phyloP scores from a whole-genome alignment of 2,888 invertebrate genomes.

The Melipona beecheii region DNA sequence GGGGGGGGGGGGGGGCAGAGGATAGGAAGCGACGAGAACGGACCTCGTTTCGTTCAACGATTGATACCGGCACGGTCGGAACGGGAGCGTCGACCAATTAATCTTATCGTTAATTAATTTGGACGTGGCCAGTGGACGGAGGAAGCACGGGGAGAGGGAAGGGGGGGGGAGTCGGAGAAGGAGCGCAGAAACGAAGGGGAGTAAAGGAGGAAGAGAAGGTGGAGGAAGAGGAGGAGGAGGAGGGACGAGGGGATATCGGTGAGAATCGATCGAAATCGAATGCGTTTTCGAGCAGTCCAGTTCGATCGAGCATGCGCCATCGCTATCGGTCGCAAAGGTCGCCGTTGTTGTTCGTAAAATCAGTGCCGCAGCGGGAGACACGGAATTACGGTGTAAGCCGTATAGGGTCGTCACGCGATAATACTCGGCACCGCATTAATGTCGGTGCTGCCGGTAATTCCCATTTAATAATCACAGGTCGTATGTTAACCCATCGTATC shows the following conservation, averaged over 20 bases:
- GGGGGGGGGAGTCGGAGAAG: background rate
- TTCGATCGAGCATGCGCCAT: constrained; percentile 32
- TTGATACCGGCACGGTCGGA: constrained; percentile 33
- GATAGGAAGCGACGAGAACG: constrained; percentile 19
- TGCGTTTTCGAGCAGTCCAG: constrained; percentile 16
- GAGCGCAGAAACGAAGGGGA: background rate
- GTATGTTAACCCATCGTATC: constrained; percentile 70
- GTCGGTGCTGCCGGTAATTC: constrained; percentile 69
- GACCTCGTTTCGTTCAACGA: constrained; percentile 46
- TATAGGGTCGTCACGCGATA: constrained; percentile 65
- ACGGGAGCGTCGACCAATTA: constrained; percentile 75
- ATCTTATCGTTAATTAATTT: constrained; percentile 82
- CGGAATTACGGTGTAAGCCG: constrained; percentile 68
- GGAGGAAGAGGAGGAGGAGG: too few species aligned
- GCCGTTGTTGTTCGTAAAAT: constrained; percentile 55
- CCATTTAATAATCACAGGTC: constrained; percentile 72
- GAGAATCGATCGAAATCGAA: constrained; percentile 45
- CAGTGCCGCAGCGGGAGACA: constrained; percentile 50
- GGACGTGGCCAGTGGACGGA: constrained; percentile 6
- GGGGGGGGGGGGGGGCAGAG: background rate
- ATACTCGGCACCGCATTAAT: constrained; percentile 69
- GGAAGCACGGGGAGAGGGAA: background rate
- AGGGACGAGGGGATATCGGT: constrained; percentile 4
- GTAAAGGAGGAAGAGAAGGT: background rate
- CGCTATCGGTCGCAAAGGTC: constrained; percentile 23